Percentiles rank a stretch among this genome's conserved stretches.
phyloP scores from a whole-genome alignment of 2,888 invertebrate genomes.

The Rhagonycha lutea region DNA sequence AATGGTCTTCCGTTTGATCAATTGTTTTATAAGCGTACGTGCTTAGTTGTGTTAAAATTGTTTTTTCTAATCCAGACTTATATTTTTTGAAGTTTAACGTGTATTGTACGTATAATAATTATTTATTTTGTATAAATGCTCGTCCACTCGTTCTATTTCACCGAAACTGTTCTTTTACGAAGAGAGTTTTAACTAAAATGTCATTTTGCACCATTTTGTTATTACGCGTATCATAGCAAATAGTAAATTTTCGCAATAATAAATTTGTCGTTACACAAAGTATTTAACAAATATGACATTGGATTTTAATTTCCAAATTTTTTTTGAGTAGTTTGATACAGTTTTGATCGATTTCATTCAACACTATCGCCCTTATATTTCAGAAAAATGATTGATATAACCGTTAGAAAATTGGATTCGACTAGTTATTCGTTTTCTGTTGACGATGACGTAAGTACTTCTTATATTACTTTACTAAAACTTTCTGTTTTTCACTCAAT shows the following conservation, averaged over 20 bases:
- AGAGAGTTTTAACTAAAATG: background rate
- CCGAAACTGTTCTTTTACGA: background rate
- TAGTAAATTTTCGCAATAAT: background rate
- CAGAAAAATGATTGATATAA: conserved; percentile 75
- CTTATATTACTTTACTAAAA: background rate
- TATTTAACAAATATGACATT: background rate
- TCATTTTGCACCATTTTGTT: conserved; percentile 21
- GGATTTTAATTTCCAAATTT: conserved; percentile 2
- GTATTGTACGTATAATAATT: background rate
- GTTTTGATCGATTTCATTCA: background rate
- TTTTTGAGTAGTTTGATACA: background rate
- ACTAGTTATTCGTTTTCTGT: conserved; percentile 81
- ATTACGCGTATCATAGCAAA: conserved; percentile 20
- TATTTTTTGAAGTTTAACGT: background rate
- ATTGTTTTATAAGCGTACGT: background rate
- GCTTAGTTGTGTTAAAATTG: background rate
- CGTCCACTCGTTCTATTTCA: background rate
- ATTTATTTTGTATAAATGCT: background rate
- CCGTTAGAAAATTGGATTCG: conserved; percentile 88
- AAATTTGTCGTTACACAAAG: background rate
- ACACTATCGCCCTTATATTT: background rate
- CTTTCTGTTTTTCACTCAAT: background rate
- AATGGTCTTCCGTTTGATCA: background rate
- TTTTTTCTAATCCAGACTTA: background rate
- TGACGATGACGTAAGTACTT: conserved; percentile 78